Evolutionary conservation across 2,113 vertebrate species (phyloP).

Genomic region (Anas platyrhynchos): DNA sequence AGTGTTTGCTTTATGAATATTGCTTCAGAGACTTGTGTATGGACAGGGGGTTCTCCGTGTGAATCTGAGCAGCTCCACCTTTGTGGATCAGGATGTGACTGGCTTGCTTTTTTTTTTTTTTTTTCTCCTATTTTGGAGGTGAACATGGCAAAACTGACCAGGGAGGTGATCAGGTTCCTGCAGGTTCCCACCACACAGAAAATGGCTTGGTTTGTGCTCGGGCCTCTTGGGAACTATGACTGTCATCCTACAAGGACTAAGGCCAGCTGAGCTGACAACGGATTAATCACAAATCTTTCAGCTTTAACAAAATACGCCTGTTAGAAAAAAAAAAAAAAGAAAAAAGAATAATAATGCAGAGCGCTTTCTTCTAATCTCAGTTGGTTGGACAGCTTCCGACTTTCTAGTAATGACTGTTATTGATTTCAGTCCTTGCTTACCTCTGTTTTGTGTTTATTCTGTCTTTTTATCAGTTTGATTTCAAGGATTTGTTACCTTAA

Average conservation of each 20-base stretch:
- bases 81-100: neutral
- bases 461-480: constrained; percentile 10
- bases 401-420: constrained; percentile 2
- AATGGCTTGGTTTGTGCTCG: neutral
- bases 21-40: neutral
- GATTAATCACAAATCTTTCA: neutral
- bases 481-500: constrained; percentile 28
- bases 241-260: neutral
- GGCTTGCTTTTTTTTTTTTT: neutral
- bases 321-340: neutral
- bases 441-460: neutral
- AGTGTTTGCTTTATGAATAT: neutral
- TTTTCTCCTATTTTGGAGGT: neutral
- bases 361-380: neutral
- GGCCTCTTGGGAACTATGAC: neutral
- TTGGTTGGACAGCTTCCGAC: neutral
- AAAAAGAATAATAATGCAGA: neutral
- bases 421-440: neutral
- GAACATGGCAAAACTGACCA: neutral
- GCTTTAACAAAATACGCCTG: neutral
- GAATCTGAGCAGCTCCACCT: neutral
- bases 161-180: neutral
- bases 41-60: neutral
- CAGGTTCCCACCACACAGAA: neutral
- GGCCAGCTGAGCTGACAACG: neutral